These are phyloP conservation scores for Zhuqinia jingwanae DNA, from an alignment of 2,888 invertebrate species.

Conservation along the genomic window DNA sequence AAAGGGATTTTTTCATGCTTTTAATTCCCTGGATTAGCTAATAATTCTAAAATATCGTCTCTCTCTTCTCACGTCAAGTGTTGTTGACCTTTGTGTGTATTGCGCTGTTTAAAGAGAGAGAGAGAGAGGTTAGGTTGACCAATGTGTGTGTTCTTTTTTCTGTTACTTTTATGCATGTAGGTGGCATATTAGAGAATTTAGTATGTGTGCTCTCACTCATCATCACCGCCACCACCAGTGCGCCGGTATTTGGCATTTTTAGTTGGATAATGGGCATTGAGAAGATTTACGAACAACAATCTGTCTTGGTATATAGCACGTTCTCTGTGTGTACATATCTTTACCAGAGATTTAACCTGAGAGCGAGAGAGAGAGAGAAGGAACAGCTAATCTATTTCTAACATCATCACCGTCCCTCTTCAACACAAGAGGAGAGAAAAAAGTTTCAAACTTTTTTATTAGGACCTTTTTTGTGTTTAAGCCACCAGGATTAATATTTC, in stretches of 20 bases:
- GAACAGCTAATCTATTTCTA: constrained; percentile 55
- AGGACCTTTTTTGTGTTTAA: constrained; percentile 44
- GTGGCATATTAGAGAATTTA: constrained; percentile 10
- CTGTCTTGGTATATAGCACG: too few relatives aligned
- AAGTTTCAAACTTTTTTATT: constrained; percentile 43
- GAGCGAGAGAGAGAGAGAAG: too few relatives aligned
- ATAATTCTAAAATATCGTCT: constrained; percentile 7
- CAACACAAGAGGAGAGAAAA: background rate
- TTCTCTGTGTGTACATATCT: background rate
- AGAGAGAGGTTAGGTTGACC: constrained; percentile 18
- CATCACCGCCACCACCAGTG: background rate
- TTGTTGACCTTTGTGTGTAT: constrained; percentile 46
- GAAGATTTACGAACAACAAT: constrained; percentile 50
- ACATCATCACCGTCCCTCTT: constrained; percentile 13
- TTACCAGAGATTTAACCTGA: constrained; percentile 41
- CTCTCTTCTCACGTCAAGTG: constrained; percentile 25
- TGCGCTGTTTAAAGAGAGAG: constrained; percentile 10
- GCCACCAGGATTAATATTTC: constrained; percentile 54
- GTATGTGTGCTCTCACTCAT: background rate
- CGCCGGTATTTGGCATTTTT: constrained; percentile 27
- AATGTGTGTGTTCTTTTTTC: background rate
- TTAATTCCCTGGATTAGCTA: constrained; percentile 54
- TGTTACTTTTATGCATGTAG: constrained; percentile 29
- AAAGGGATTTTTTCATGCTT: constrained; percentile 45
- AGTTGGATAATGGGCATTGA: background rate